Percentiles rank a stretch among this genome's conserved stretches.
Evolutionary conservation across 2,888 invertebrate species (phyloP).

Genomic region (Syritta pipiens): DNA sequence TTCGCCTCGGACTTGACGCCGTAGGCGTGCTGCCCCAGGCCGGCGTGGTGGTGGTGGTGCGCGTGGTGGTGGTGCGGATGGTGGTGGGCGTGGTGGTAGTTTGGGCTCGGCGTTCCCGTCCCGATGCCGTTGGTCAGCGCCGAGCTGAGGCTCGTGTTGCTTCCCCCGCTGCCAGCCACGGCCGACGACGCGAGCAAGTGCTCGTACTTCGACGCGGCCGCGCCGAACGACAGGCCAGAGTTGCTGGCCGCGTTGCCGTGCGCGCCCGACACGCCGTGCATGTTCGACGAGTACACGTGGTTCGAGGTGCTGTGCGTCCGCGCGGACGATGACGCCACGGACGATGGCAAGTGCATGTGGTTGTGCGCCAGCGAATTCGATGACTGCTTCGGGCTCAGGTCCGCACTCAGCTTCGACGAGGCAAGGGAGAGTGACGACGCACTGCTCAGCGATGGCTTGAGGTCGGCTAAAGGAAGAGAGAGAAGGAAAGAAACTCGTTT

Average conservation of each 20-base stretch:
- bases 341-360: conserved; percentile 71
- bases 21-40: conserved; percentile 72
- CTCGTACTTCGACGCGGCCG: conserved; percentile 74
- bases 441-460: conserved; percentile 75
- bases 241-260: conserved; percentile 70
- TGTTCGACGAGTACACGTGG: conserved; percentile 73
- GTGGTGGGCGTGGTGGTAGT: conserved; percentile 74
- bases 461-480: conserved; percentile 72
- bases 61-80: conserved; percentile 73
- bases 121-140: conserved; percentile 68
- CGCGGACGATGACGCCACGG: conserved; percentile 67
- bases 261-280: conserved; percentile 59
- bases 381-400: conserved; percentile 70
- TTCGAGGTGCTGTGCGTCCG: conserved; percentile 71
- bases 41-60: conserved; percentile 73
- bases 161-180: conserved; percentile 68
- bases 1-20: conserved; percentile 78
- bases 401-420: conserved; percentile 67
- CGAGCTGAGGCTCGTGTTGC: conserved; percentile 63
- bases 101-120: conserved; percentile 76
- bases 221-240: conserved; percentile 71
- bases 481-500: conserved; percentile 1
- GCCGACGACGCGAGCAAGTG: conserved; percentile 72
- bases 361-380: conserved; percentile 61
- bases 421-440: conserved; percentile 72